These are phyloP conservation scores for Fregata magnificens DNA, from an alignment of 2,113 vertebrate species.

Conservation along the genomic window DNA sequence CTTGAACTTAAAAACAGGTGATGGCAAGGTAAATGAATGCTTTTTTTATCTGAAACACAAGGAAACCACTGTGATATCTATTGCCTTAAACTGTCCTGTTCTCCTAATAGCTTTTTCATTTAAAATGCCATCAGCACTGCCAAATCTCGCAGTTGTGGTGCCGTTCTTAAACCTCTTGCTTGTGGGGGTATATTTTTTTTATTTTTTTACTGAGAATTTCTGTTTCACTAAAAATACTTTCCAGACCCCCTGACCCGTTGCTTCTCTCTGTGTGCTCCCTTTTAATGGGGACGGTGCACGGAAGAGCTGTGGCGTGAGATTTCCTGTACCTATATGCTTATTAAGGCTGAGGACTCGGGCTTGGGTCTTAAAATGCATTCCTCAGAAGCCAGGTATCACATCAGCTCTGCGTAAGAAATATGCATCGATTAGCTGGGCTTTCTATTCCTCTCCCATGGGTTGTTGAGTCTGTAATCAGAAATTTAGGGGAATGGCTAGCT, in stretches of 20 bases:
- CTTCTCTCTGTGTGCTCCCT: neutral
- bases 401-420: neutral
- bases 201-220: neutral
- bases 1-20: neutral
- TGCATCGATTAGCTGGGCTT: neutral
- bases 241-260: neutral
- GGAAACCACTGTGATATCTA: neutral
- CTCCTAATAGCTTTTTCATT: neutral
- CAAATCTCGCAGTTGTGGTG: neutral
- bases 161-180: neutral
- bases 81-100: neutral
- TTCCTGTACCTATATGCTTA: neutral
- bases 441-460: neutral
- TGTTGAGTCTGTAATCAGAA: conserved; percentile 9
- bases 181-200: neutral
- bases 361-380: neutral
- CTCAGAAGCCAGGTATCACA: neutral
- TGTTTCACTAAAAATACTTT: neutral
- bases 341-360: neutral
- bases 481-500: neutral
- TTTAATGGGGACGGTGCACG: neutral
- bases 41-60: neutral
- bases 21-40: neutral
- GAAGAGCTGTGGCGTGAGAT: neutral
- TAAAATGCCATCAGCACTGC: neutral